These are phyloP conservation scores for Lacanobia wlatinum DNA, from an alignment of 2,888 invertebrate genomes.

Conservation along the genomic window DNA sequence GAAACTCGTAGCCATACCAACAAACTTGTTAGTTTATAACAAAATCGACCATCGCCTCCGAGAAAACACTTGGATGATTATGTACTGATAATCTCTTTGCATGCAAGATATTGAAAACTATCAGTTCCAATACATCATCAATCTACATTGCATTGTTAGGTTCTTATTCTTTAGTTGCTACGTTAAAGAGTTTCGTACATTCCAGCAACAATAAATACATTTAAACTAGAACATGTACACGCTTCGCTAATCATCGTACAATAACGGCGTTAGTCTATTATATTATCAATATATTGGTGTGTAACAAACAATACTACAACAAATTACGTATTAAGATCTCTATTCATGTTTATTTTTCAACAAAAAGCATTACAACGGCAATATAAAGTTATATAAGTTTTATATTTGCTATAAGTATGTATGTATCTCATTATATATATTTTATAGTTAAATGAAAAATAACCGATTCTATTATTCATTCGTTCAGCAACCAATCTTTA, in stretches of 20 bases:
- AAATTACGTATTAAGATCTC: slow-evolving; percentile 47
- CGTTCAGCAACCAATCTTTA: slow-evolving; percentile 21
- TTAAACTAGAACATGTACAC: background rate
- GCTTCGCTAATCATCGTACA: background rate
- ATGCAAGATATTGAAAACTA: slow-evolving; percentile 28
- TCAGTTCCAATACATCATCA: slow-evolving; percentile 32
- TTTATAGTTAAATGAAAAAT: slow-evolving; percentile 11
- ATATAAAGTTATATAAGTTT: slow-evolving; percentile 5
- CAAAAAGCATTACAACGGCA: background rate
- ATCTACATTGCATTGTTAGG: slow-evolving; percentile 60
- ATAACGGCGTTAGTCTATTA: background rate
- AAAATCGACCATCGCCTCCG: slow-evolving; percentile 7
- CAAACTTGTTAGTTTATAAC: slow-evolving; percentile 26
- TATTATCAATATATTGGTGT: background rate
- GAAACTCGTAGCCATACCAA: slow-evolving; percentile 5
- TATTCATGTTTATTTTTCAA: slow-evolving; percentile 9
- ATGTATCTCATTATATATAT: background rate
- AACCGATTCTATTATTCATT: slow-evolving; percentile 1
- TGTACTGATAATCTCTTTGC: slow-evolving; percentile 30
- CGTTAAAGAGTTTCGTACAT: slow-evolving; percentile 50
- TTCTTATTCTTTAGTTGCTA: slow-evolving; percentile 43
- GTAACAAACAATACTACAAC: slow-evolving; percentile 9
- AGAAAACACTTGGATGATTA: slow-evolving; percentile 34
- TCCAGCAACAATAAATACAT: slow-evolving; percentile 23
- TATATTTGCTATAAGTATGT: background rate